Evolutionary conservation across 92 coral and sea anemone species (phyloP).

Genomic region (Porites divaricata): DNA sequence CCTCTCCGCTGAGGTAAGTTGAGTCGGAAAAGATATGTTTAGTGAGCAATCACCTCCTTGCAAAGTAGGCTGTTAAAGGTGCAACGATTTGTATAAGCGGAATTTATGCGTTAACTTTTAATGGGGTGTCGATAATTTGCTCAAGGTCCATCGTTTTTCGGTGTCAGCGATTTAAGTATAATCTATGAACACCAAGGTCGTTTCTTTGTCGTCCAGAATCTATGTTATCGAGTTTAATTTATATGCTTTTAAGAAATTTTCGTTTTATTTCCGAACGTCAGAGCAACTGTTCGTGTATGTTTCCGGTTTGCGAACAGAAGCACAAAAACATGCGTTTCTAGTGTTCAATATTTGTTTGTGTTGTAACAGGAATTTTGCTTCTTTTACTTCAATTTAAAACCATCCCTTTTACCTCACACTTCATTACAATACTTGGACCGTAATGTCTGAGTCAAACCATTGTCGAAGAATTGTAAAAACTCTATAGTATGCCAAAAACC

Average conservation of each 20-base stretch:
- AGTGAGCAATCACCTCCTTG: neutral
- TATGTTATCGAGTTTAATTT: neutral
- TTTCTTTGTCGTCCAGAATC: neutral
- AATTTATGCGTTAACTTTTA: slow-evolving; percentile 1
- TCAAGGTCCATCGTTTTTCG: neutral
- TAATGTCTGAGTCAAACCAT: too few species aligned
- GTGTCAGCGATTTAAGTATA: neutral
- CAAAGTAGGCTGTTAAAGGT: neutral
- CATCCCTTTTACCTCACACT: neutral
- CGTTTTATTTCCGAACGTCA: neutral
- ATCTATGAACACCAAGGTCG: neutral
- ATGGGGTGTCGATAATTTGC: neutral
- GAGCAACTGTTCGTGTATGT: neutral
- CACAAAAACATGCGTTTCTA: neutral
- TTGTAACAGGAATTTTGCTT: slow-evolving; percentile 5
- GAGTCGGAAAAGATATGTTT: neutral
- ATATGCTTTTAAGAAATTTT: neutral
- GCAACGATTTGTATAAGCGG: neutral
- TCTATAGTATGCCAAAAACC: neutral
- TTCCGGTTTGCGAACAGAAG: neutral
- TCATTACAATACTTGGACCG: too few species aligned
- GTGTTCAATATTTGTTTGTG: slow-evolving; percentile 1
- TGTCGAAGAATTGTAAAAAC: too few species aligned
- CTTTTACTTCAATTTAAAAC: slow-evolving; percentile 4
- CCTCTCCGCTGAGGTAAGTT: slow-evolving; percentile 15